Percentiles rank a stretch among this genome's conserved stretches.
phyloP scores from a whole-genome alignment of 2,888 invertebrate genomes.

The Standfussiana lucernea region DNA sequence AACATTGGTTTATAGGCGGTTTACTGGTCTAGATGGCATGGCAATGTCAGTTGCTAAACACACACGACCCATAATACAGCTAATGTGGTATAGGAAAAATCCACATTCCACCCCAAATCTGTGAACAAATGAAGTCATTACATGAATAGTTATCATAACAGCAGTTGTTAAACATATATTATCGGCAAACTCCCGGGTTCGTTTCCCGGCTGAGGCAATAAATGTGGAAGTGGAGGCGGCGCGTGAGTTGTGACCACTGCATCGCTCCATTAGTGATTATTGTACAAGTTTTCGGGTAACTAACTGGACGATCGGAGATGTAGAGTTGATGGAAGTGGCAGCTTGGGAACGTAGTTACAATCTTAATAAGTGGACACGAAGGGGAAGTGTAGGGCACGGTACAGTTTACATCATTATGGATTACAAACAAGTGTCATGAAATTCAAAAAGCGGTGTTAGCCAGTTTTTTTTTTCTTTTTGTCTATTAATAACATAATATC shows the following conservation, averaged over 20 bases:
- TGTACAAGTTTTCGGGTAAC: constrained; percentile 86
- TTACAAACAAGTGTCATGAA: neutral
- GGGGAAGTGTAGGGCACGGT: neutral
- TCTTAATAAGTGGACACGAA: too few relatives aligned
- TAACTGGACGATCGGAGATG: constrained; percentile 75
- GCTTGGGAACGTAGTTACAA: neutral
- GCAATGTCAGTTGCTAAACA: neutral
- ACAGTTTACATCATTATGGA: neutral
- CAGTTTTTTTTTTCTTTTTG: too few relatives aligned
- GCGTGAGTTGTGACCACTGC: constrained; percentile 88
- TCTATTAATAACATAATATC: neutral
- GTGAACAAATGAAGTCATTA: constrained; percentile 28
- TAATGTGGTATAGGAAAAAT: neutral
- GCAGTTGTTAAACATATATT: constrained; percentile 56
- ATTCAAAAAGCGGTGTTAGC: neutral
- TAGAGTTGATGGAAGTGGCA: constrained; percentile 72
- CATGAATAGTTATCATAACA: constrained; percentile 12
- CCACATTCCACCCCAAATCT: neutral
- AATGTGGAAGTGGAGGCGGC: constrained; percentile 60
- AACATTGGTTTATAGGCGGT: too few relatives aligned
- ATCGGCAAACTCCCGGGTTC: constrained; percentile 72
- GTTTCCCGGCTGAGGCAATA: constrained; percentile 55
- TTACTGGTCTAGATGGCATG: too few relatives aligned
- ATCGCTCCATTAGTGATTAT: constrained; percentile 90
- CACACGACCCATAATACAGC: neutral